phyloP scores from a whole-genome alignment of 2,113 vertebrate species.

The Myrmophylax atrothorax region DNA sequence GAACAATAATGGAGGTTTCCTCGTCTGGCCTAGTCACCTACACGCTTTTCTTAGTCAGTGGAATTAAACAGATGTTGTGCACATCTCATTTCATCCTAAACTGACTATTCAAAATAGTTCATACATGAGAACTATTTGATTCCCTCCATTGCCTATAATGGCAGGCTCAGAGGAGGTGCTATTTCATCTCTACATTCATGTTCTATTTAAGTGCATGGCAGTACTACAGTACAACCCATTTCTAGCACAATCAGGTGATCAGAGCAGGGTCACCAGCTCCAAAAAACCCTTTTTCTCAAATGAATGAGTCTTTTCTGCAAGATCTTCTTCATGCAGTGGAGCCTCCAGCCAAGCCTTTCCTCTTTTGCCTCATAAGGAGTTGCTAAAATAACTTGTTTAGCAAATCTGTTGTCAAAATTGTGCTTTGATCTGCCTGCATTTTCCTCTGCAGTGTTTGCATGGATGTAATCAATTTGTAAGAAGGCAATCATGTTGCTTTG shows the following conservation, averaged over 20 bases:
- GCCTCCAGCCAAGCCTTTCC: background rate
- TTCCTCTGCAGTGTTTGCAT: background rate
- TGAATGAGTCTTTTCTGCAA: background rate
- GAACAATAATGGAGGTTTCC: background rate
- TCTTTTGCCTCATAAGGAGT: background rate
- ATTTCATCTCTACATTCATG: background rate
- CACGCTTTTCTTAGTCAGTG: background rate
- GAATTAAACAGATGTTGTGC: background rate
- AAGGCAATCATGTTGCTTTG: background rate
- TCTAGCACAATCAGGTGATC: background rate
- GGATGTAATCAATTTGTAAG: background rate
- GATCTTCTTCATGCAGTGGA: background rate
- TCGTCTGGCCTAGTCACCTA: background rate
- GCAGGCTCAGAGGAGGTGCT: background rate
- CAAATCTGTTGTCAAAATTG: background rate
- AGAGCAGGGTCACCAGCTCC: background rate
- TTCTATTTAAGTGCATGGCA: background rate
- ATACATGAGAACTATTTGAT: background rate
- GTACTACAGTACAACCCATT: background rate
- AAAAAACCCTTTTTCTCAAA: background rate
- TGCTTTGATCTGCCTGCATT: background rate
- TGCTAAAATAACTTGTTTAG: background rate
- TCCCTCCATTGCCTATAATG: accelerated
- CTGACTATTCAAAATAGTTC: background rate
- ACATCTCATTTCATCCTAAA: background rate